Evolutionary conservation across 2,113 vertebrate species (phyloP).

Genomic region (Myotis yumanensis): DNA sequence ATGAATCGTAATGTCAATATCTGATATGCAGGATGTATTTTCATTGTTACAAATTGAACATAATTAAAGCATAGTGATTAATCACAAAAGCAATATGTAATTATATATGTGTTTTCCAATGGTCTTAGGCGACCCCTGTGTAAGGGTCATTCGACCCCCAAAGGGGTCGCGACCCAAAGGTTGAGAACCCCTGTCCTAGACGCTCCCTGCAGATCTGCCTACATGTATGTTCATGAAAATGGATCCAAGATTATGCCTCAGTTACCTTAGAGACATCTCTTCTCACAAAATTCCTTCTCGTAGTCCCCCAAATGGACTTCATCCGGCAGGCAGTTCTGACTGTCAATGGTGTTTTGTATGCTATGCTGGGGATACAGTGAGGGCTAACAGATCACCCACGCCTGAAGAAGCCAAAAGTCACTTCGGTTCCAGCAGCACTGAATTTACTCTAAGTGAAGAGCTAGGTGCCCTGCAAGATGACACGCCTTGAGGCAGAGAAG

Average conservation of each 20-base stretch:
- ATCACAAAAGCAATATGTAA: no score
- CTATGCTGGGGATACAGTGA: background rate
- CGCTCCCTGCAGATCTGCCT: background rate
- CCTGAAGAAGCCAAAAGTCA: slow-evolving; percentile 4
- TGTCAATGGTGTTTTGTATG: background rate
- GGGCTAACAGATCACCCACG: background rate
- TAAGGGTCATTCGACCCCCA: no score
- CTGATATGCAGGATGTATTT: no score
- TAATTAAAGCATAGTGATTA: no score
- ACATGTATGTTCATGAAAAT: background rate
- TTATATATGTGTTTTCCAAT: no score
- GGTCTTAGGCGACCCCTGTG: no score
- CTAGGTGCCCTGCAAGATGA: background rate
- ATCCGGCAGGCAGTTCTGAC: background rate
- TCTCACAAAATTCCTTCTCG: background rate
- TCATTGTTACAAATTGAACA: no score
- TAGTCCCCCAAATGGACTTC: background rate
- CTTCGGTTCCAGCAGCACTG: background rate
- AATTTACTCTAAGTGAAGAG: background rate
- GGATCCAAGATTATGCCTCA: background rate
- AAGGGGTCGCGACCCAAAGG: no score
- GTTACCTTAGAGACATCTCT: background rate
- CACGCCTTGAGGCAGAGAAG: background rate
- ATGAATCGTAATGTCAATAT: no score
- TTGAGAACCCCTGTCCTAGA: background rate